Conservation (phyloP, 2,113 vertebrate genomes). For the Reinhardtius hippoglossoides region DNA sequence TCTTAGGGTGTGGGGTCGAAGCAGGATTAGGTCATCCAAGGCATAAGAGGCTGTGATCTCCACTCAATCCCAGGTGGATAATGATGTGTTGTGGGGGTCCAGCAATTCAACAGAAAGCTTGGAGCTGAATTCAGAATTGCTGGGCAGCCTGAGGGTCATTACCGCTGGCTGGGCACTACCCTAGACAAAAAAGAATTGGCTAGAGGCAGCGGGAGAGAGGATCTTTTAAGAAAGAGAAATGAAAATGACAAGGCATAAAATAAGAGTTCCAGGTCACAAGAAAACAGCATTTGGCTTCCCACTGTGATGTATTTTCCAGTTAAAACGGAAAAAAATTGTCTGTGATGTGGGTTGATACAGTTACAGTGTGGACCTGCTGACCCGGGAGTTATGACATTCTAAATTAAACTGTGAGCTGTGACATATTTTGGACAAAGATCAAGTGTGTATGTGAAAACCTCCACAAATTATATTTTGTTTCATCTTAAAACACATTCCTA, state of each 20-base stretch:
- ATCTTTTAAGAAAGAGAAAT: constrained; percentile 2
- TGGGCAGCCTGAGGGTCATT: neutral
- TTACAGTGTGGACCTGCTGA: neutral
- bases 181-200: neutral
- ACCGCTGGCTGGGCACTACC: neutral
- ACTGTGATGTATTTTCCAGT: constrained; percentile 3
- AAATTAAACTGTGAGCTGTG: neutral
- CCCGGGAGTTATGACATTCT: neutral
- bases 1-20: neutral
- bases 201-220: neutral
- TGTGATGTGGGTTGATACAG: neutral
- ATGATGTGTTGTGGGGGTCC: constrained; percentile 61
- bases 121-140: neutral
- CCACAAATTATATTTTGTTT: neutral
- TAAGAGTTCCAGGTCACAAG: neutral
- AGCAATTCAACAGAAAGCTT: neutral
- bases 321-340: too few relatives aligned
- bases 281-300: neutral
- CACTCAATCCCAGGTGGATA: constrained; percentile 62
- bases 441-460: neutral
- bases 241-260: constrained; percentile 1
- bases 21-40: constrained; percentile 27
- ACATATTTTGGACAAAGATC: constrained; percentile 4
- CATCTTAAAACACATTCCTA: neutral
- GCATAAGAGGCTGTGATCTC: constrained; percentile 46